A percentile compares a stretch with the other conserved stretches of the same genome.
These are phyloP conservation scores for Parnassius smintheus DNA, from an alignment of 2,888 invertebrate genomes.

Conservation along the genomic window DNA sequence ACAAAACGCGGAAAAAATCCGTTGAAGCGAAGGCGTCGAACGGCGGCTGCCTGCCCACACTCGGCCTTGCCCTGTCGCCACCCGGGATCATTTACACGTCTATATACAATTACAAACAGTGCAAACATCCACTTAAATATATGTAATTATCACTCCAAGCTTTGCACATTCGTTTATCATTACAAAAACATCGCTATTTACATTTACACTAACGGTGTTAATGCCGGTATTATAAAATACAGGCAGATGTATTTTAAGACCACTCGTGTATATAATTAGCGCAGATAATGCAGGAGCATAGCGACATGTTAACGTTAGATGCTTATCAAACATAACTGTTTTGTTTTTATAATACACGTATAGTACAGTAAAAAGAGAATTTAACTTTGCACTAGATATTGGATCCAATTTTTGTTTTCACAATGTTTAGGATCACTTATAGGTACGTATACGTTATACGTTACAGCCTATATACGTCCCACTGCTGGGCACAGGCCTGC, in stretches of 20 bases:
- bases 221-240: conserved; percentile 18
- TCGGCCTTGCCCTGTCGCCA: conserved; percentile 63
- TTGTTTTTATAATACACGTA: conserved; percentile 3
- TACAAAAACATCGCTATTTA: conserved; percentile 3
- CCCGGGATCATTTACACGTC: conserved; percentile 67
- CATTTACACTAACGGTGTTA: conserved; percentile 9
- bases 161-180: conserved; percentile 8
- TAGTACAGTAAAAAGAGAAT: too few relatives aligned
- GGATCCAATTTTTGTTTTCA: too few relatives aligned
- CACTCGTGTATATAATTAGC: conserved; percentile 20
- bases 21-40: conserved; percentile 31
- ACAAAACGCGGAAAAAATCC: conserved; percentile 11
- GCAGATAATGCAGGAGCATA: conserved; percentile 9
- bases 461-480: too few relatives aligned
- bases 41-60: conserved; percentile 51
- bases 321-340: conserved; percentile 4
- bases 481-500: too few relatives aligned
- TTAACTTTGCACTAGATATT: too few relatives aligned
- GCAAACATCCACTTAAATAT: conserved; percentile 10
- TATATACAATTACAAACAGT: conserved; percentile 58
- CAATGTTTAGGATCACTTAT: too few relatives aligned
- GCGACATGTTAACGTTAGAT: conserved; percentile 15
- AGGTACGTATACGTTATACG: too few relatives aligned
- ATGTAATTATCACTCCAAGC: conserved; percentile 8
- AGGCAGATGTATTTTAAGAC: conserved; percentile 19